These are phyloP conservation scores for Isotomurus palustris DNA, from an alignment of 2,888 invertebrate species.

Conservation along the genomic window DNA sequence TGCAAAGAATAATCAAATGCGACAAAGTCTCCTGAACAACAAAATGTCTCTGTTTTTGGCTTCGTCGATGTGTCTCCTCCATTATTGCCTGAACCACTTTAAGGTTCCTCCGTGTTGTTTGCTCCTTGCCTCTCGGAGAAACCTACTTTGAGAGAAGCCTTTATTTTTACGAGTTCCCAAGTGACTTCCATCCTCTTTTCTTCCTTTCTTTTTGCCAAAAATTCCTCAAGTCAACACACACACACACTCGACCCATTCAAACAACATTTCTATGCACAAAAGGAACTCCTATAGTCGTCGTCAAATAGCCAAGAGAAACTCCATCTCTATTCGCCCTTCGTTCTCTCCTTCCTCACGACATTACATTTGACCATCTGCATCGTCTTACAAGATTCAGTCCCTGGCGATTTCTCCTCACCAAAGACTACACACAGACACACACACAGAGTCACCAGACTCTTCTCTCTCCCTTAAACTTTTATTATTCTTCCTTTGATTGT, in stretches of 20 bases:
- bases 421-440: no score
- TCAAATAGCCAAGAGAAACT: not conserved
- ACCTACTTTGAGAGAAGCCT: conserved; percentile 1
- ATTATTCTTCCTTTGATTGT: no score
- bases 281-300: no score
- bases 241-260: not conserved
- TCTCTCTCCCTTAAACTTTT: no score
- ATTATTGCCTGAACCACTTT: not conserved
- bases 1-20: conserved; percentile 23
- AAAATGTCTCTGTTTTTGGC: conserved; percentile 3
- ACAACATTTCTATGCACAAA: conserved; percentile 3
- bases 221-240: not conserved
- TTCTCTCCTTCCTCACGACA: no score
- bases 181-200: conserved; percentile 8
- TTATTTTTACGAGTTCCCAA: conserved; percentile 15
- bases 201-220: conserved; percentile 6
- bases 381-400: no score
- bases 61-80: conserved; percentile 3
- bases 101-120: not conserved
- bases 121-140: not conserved
- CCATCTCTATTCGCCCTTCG: not conserved
- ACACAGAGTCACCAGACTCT: no score
- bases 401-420: no score
- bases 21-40: conserved; percentile 17
- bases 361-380: no score